A percentile compares a stretch with the other conserved stretches of the same genome.
phyloP scores from a whole-genome alignment of 1,140 invertebrate genomes.

The Maniola jurtina region DNA sequence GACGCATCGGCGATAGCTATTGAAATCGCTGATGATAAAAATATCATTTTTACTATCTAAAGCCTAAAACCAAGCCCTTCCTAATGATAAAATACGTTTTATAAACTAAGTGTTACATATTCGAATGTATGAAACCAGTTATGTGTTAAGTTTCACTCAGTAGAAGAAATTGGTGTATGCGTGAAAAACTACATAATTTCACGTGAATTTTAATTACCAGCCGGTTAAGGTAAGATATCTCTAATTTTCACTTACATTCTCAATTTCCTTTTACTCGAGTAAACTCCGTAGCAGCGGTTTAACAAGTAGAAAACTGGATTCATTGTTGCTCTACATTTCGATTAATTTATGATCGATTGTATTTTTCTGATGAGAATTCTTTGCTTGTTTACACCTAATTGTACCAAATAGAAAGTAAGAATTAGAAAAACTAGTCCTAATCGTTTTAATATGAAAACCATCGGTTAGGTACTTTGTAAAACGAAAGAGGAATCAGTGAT shows the following conservation, averaged over 20 bases:
- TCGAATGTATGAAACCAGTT: not conserved
- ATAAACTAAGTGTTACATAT: not conserved
- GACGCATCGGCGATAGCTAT: constrained; percentile 8
- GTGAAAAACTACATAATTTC: not conserved
- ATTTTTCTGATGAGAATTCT: not conserved
- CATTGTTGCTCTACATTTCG: not conserved
- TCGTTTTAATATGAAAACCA: too few species aligned
- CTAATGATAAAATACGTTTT: not conserved
- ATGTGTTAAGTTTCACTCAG: not conserved
- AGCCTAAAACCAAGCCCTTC: not conserved
- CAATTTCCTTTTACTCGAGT: not conserved
- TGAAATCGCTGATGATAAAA: not conserved
- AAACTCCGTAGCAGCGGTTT: constrained; percentile 12
- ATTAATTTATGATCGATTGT: not conserved
- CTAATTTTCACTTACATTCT: constrained; percentile 2
- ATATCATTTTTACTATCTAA: not conserved
- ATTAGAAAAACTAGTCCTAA: too few species aligned
- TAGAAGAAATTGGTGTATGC: not conserved
- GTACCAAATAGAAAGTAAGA: too few species aligned
- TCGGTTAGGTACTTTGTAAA: too few species aligned
- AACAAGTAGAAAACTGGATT: not conserved
- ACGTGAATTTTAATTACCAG: not conserved
- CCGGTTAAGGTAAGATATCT: constrained; percentile 7
- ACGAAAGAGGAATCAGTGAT: too few species aligned
- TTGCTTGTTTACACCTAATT: too few species aligned